Evolutionary conservation across 2,888 invertebrate species (phyloP).

Genomic region (Octodonta nipae): DNA sequence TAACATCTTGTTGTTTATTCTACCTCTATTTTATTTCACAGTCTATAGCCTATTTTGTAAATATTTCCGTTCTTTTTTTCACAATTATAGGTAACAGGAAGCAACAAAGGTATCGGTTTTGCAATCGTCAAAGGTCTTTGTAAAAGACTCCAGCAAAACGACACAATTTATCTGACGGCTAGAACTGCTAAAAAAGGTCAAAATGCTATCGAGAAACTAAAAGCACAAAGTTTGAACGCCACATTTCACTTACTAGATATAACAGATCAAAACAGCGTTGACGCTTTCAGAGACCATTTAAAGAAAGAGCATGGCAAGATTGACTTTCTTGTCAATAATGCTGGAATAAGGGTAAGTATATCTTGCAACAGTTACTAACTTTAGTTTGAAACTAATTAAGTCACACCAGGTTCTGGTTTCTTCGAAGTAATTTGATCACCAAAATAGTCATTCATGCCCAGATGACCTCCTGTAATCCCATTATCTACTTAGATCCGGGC

Average conservation of each 20-base stretch:
- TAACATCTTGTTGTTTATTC: too few relatives aligned
- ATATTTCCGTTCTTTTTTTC: too few relatives aligned
- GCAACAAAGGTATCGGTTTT: constrained; percentile 60
- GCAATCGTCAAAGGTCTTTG: constrained; percentile 54
- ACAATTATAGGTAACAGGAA: constrained; percentile 48
- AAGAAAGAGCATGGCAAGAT: constrained; percentile 49
- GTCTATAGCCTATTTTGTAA: too few relatives aligned
- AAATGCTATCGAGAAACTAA: constrained; percentile 44
- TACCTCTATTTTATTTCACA: too few relatives aligned
- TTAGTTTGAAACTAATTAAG: too few relatives aligned
- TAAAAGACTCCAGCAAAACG: constrained; percentile 48
- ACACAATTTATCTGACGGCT: constrained; percentile 56
- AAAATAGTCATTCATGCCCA: too few relatives aligned
- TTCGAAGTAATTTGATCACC: too few relatives aligned
- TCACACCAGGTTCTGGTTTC: too few relatives aligned
- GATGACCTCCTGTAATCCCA: too few relatives aligned
- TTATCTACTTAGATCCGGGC: too few relatives aligned
- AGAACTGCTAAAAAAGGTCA: constrained; percentile 43
- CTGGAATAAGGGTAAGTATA: constrained; percentile 44
- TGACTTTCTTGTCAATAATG: constrained; percentile 63
- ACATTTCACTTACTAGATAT: constrained; percentile 59
- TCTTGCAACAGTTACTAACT: too few relatives aligned
- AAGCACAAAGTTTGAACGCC: constrained; percentile 41
- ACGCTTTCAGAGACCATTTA: constrained; percentile 44
- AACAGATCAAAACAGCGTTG: constrained; percentile 44